Base-by-base conservation (phyloP, 1,140 invertebrate species). In the Parasteatoda tepidariorum region DNA sequence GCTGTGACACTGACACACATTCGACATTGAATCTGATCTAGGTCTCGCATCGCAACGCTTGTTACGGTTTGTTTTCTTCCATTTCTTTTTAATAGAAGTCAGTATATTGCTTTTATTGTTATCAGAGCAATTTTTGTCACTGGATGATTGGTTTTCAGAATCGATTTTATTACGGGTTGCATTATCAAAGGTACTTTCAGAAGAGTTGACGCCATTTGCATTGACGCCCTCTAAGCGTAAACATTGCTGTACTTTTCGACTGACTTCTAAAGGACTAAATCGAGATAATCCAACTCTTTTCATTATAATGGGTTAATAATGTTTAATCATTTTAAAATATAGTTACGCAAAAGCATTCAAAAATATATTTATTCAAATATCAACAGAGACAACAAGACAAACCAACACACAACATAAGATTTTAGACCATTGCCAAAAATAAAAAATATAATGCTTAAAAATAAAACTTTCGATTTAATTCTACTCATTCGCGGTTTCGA, bases 161-260 rank as follows among this genome's bases (percentile, higher is more conserved):
- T 54, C 26, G 13, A 31, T 28, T 28, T 54, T 26, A 6, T 31
- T 64, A 7, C 41, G 15, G n/a, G 24, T 62, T 30, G n/a, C 1
- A 48, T 31, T 48, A 15, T 82, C 81, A 3, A 34, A 41, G 30
- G 24, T 22, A 26, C 61, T 48, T 22, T 68, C 57, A 13, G 61
- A 22, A 48, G 30, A 18, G n/a, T 31, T 31, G 83, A 66, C 83
- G 83, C 83, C 83, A 84, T 84, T 84, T 84, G 83, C 62, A 84
- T 84, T 68, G 55, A 68, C 83, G 71, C 83, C 83, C 64, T 76
- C 83, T 41, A 76, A 70, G 33, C 83, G 64, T 68, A 76, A 76
- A 84, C 73, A 75, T 70, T 68, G 73, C n/a, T 75, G 83, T 18
- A 76, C 70, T 61, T 68, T 84, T 15, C 83, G 71, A 59, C 71